Evolutionary conservation across 2,888 invertebrate genomes (phyloP), one percentile per base, ranked within the genome.

Genomic region (Harpalus rufipes): DNA sequence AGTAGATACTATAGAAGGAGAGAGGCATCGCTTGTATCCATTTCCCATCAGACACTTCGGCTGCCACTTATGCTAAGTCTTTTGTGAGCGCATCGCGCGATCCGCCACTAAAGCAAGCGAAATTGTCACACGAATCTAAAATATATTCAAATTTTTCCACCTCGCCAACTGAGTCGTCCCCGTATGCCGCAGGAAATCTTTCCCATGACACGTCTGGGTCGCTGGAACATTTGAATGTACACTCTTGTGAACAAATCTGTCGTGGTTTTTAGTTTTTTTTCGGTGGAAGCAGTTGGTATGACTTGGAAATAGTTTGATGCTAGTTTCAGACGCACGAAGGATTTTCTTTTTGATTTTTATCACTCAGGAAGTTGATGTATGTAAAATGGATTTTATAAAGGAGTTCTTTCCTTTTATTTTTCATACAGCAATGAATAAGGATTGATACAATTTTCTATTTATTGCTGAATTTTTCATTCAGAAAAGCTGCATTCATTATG

Each of bases 91-190:
- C 78, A 78, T 78, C 14, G 59, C 59, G 59, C 83, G 74, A 59
- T 84, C 84, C 51, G 76, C 78, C 78, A 78, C 84, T 84, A 78
- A 84, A 76, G 61, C 78, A 84, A 78, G 78, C 51, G 78, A 84
- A 84, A 84, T 84, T 84, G 84, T 84, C 84, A 84, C 84, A 61
- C 84, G 84, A 84, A 84, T 84, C 84, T 84, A 78, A 84, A 84
- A 84, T 84, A 78, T 84, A 84, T 84, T 84, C 84, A 84, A 84
- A 84, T 84, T 84, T 84, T 84, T 78, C 41, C 51, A 12, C 21
- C 59, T 61, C 25, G 39, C 76, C 84, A 83, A 14, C 7, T 12
- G 74, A 41, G 18, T n/a, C n/a, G 12, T 74, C 63, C 12, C 10
- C 74, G 12, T 25, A 6, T 65, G 14, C n/a, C 21, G 72, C 63